Evolutionary conservation across 2,888 invertebrate genomes (phyloP).

Genomic region (Sminthurides aquaticus): DNA sequence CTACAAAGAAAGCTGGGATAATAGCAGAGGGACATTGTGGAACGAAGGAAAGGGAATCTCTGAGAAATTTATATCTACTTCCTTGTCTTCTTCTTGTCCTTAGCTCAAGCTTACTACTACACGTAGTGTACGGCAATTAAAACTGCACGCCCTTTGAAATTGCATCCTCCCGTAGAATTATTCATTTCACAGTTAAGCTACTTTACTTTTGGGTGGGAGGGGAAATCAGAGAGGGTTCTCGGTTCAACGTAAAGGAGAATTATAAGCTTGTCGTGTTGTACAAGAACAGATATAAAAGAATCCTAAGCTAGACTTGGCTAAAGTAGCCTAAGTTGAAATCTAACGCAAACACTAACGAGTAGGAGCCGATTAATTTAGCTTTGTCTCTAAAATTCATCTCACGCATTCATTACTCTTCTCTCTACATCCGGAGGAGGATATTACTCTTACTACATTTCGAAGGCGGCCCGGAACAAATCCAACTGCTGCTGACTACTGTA

Average conservation of each 20-base stretch:
- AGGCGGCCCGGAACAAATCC: not conserved
- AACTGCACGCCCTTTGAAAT: not conserved
- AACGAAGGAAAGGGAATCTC: too few relatives aligned
- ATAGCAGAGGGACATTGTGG: too few relatives aligned
- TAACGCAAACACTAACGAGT: not conserved
- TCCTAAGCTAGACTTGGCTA: not conserved
- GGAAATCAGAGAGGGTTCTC: too few relatives aligned
- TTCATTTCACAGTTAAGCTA: not conserved
- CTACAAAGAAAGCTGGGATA: too few relatives aligned
- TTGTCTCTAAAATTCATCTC: not conserved
- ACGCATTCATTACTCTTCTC: not conserved
- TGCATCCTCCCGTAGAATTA: not conserved
- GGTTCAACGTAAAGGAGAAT: too few relatives aligned
- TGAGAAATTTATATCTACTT: too few relatives aligned
- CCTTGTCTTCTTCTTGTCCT: too few relatives aligned
- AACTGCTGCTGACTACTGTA: not conserved
- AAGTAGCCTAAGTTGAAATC: not conserved
- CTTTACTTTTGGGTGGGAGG: too few relatives aligned
- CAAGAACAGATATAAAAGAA: too few relatives aligned
- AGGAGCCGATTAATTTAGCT: not conserved
- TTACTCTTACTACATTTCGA: not conserved
- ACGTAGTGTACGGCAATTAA: not conserved
- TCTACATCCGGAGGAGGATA: not conserved
- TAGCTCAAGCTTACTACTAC: too few relatives aligned
- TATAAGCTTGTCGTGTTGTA: too few relatives aligned